These are phyloP conservation scores for Thelaira solivaga DNA, from an alignment of 2,888 invertebrate species.

Conservation along the genomic window DNA sequence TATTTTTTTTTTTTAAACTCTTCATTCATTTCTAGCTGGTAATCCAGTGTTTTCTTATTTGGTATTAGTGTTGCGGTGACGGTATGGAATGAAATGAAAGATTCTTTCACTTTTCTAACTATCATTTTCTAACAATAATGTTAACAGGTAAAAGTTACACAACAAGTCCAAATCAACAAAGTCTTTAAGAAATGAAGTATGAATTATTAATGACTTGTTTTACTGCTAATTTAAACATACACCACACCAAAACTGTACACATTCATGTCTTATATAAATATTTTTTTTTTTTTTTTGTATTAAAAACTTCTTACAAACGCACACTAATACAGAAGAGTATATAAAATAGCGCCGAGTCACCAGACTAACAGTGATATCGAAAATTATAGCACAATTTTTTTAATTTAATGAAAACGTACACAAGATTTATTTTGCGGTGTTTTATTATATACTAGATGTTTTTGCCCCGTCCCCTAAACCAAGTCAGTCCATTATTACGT, in stretches of 20 bases:
- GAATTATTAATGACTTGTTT: constrained; percentile 63
- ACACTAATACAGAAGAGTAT: no score
- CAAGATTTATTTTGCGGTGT: no score
- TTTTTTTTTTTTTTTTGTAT: no score
- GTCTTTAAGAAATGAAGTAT: constrained; percentile 50
- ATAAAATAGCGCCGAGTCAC: not conserved
- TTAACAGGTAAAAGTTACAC: constrained; percentile 60
- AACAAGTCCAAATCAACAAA: constrained; percentile 46
- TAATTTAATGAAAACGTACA: not conserved
- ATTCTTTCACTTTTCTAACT: constrained; percentile 63
- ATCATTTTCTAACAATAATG: constrained; percentile 62
- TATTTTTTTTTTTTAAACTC: constrained; percentile 6
- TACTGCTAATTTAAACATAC: constrained; percentile 55
- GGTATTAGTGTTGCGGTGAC: constrained; percentile 11
- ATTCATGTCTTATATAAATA: not conserved
- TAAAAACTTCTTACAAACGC: constrained; percentile 19
- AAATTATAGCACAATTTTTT: constrained; percentile 15
- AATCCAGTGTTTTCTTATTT: constrained; percentile 23
- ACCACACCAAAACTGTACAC: not conserved
- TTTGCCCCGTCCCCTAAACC: no score
- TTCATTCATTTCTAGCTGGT: constrained; percentile 38
- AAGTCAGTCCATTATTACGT: no score
- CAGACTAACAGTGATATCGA: not conserved
- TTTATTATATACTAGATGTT: no score
- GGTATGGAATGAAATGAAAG: constrained; percentile 45